Evolutionary conservation across 2,797 vertebrate species (phyloP), one percentile per base, ranked within the genome.

Genomic region (Scomberomorus guttatus): DNA sequence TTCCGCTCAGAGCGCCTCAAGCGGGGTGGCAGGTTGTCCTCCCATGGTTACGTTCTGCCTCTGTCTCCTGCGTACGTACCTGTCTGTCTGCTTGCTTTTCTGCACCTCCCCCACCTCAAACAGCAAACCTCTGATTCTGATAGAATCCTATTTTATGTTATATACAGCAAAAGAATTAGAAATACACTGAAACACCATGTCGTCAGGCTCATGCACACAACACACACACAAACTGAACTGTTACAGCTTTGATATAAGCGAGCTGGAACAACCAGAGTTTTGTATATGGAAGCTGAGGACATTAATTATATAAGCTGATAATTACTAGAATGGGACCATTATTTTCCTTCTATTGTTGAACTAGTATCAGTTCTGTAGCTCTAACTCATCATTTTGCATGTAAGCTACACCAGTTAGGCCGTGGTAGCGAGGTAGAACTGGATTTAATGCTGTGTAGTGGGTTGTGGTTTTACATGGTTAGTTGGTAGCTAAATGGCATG

Each of bases 1-100:
- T 99, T 99, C 95, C 98, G 98, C 87, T 99, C 98, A 0, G 98
- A 99, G 72, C 96, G 98, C 85, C 97, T 99, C 87, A 99, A 99
- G 80, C 96, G 96, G 86, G 97, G 97, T 12, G 97, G 94, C 97
- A 98, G 98, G 98, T 99, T 93, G 93, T 95, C 94, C 82, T 92
- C 93, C 90, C 92, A 87, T 81, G 90, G 88, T 95, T 94, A 84
- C 78, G 11, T 92, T 92, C 87, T 93, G 79, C 93, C 94, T 93
- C 88, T 95, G 75, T 95, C 94, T 94, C 93, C 92, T 95, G 93
- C 88, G 89, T 95, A 92, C 88, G 92, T 94, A 81, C 83, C 85
- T 83, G 89, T 93, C 89, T 91, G 66, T 90, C 92, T 60, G 94
- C 92, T 81, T 94, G 92, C 92, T 90, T 93, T 72, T 90, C 87